Conservation (phyloP, 2,113 vertebrate species). For the Saiga tatarica region DNA sequence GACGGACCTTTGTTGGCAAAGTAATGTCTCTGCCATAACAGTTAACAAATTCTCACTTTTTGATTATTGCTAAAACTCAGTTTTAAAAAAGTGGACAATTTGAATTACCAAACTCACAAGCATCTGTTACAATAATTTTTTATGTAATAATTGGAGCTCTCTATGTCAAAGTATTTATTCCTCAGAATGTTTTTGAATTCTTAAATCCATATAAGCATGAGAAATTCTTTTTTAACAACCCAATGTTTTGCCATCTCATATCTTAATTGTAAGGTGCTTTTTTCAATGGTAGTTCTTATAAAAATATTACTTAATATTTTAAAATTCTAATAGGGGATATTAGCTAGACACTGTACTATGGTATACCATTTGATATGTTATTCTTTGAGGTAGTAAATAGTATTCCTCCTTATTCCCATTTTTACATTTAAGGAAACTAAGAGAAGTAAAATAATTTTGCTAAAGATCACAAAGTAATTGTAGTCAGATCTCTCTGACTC, state of each 20-base stretch:
- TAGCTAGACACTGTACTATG: neutral
- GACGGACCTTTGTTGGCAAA: too few relatives aligned
- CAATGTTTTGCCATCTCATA: neutral
- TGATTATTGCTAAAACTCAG: neutral
- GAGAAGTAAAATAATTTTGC: slow-evolving; percentile 29
- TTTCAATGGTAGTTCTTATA: slow-evolving; percentile 9
- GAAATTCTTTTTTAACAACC: neutral
- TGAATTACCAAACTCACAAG: neutral
- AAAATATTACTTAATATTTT: neutral
- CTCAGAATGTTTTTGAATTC: slow-evolving; percentile 34
- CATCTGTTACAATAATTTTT: neutral
- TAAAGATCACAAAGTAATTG: neutral
- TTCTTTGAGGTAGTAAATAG: neutral
- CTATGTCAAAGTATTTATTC: neutral
- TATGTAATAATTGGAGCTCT: neutral
- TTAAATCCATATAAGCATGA: slow-evolving; percentile 25
- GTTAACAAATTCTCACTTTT: slow-evolving; percentile 11
- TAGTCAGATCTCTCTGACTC: neutral
- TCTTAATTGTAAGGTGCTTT: slow-evolving; percentile 1
- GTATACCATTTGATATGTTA: neutral
- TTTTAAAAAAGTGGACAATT: neutral
- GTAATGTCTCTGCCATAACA: neutral
- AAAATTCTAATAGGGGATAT: slow-evolving; percentile 2
- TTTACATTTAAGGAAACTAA: neutral
- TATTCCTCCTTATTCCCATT: slow-evolving; percentile 2